Base-by-base conservation (phyloP, 2,888 invertebrate species). In the Spialia ferax region DNA sequence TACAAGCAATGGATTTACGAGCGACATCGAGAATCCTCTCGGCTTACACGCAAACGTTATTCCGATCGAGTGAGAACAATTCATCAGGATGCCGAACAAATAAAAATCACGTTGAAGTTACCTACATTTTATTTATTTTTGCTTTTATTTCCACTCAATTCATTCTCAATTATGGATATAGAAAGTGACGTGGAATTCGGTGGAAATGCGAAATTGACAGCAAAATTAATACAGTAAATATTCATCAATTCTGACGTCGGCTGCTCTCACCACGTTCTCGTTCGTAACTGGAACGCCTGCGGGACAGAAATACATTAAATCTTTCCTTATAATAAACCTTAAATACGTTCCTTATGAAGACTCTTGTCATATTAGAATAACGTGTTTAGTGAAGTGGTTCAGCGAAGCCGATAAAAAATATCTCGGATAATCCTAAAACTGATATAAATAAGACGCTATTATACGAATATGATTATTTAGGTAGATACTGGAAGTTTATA, bases 201-300 rank as follows among this genome's bases (percentile, higher is more conserved):
- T 22, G 22, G 57, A 59, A 29, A 60, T 45, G 29, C 66, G 22
- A 48, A 61, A 67, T 67, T 67, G 66, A 67, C 61, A 61, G 45
- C 61, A 32, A 67, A 55, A 61, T 73, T 75, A 76, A 71, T 79
- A 75, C 42, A 84, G 70, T 54, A 81, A 70, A 75, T 77, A 84
- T 70, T 86, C 84, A 54, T 82, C 79, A 63, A 81, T 73, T 70
- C 77, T 81, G 32, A 79, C 79, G 42, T 79, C 76, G 48, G 81
- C 78, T 7, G 78, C 82, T 69, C 77, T 75, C 38, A 81, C 70
- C 26, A 80, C 75, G 57, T 76, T 80, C 72, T 85, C 82, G 65
- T 83, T 79, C 38, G 82, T 80, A 11, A 82, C 85, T 55, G 84
- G 83, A 63, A 84, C 78, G 62, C 74, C 85, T 85, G 81, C 20